A percentile compares a stretch with the other conserved stretches of the same genome.
Evolutionary conservation across 2,797 vertebrate genomes (phyloP).

Genomic region (Luscinia luscinia): DNA sequence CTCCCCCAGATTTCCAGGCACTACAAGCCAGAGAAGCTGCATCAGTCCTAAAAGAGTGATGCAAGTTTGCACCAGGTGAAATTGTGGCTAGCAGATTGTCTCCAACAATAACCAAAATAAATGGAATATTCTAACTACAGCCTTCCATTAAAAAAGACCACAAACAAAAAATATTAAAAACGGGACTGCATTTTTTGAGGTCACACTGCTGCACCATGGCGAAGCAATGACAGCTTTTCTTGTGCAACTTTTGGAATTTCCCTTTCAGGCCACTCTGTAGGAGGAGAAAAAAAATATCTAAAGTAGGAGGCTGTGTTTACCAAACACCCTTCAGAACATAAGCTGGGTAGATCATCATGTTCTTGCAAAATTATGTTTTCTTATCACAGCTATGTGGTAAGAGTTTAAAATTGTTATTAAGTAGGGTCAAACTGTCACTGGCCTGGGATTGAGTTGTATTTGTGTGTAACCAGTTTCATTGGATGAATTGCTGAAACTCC

Average conservation of each 20-base stretch:
- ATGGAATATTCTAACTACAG: not conserved
- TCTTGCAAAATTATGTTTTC: conserved; percentile 10
- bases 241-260: conserved; percentile 28
- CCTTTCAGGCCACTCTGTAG: not conserved
- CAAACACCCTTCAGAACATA: not conserved
- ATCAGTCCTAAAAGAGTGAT: not conserved
- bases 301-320: conserved; percentile 29
- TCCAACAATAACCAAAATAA: not conserved
- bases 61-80: not conserved
- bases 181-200: not conserved
- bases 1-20: not conserved
- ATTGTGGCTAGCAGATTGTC: not conserved
- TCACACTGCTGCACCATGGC: not conserved
- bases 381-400: not conserved
- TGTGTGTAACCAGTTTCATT: not conserved
- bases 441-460: not conserved
- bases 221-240: not conserved
- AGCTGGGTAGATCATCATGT: not conserved
- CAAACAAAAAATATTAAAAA: not conserved
- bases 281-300: not conserved
- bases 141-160: not conserved
- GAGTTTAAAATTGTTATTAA: not conserved
- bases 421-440: not conserved
- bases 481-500: not conserved
- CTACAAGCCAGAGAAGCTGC: not conserved